Conservation (phyloP, 2,113 vertebrate species). For the Nycticebus coucang region DNA sequence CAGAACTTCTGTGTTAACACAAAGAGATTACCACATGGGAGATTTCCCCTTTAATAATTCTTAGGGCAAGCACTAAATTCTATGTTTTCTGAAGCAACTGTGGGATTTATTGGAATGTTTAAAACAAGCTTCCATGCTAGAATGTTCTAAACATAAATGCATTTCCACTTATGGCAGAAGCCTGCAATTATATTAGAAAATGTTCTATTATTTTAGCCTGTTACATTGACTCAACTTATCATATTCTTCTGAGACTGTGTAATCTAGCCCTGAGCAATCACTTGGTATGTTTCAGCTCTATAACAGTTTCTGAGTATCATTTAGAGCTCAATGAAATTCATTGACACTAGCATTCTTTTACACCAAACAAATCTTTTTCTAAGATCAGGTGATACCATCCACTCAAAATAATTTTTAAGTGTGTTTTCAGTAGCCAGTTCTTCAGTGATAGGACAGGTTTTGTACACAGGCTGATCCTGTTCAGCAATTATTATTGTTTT, state of each 20-base stretch:
- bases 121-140: slow-evolving; percentile 27
- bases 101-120: slow-evolving; percentile 37
- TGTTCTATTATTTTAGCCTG: slow-evolving; percentile 49
- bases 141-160: slow-evolving; percentile 54
- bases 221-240: slow-evolving; percentile 40
- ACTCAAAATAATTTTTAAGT: slow-evolving; percentile 43
- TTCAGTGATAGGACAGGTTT: slow-evolving; percentile 61
- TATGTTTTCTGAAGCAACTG: slow-evolving; percentile 50
- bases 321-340: slow-evolving; percentile 57
- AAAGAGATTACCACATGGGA: background rate
- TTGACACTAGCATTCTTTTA: background rate
- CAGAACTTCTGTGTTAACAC: background rate
- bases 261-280: slow-evolving; percentile 14
- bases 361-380: slow-evolving; percentile 46
- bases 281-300: slow-evolving; percentile 32
- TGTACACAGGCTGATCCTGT: slow-evolving; percentile 30
- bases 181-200: slow-evolving; percentile 55
- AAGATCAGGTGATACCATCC: slow-evolving; percentile 22
- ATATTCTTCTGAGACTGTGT: slow-evolving; percentile 39
- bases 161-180: slow-evolving; percentile 54
- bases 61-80: background rate
- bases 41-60: background rate
- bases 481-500: background rate
- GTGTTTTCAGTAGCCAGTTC: slow-evolving; percentile 61
- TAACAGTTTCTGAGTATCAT: slow-evolving; percentile 57